Percentiles rank a stretch among this genome's conserved stretches.
Evolutionary conservation across 2,888 invertebrate genomes (phyloP).

Genomic region (Bruchidius siliquastri): DNA sequence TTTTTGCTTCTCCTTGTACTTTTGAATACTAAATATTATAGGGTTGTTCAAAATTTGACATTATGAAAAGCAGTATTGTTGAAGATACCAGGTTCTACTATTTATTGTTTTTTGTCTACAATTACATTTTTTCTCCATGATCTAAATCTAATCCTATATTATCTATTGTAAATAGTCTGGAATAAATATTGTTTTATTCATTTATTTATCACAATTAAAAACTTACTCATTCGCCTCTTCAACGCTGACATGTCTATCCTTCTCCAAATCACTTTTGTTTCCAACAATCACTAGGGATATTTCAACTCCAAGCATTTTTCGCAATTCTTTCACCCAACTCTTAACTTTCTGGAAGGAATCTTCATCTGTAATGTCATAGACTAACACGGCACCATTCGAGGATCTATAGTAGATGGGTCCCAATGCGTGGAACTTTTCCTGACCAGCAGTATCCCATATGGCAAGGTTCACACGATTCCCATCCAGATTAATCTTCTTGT

Average conservation of each 20-base stretch:
- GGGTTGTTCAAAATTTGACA: no score
- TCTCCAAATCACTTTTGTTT: constrained; percentile 94
- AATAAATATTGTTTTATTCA: no score
- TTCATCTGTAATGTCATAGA: constrained; percentile 90
- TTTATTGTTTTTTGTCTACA: no score
- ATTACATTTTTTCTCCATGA: no score
- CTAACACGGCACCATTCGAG: constrained; percentile 94
- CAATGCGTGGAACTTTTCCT: constrained; percentile 93
- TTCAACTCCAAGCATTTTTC: constrained; percentile 91
- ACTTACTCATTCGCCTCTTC: constrained; percentile 83
- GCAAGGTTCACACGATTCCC: constrained; percentile 86
- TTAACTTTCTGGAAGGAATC: constrained; percentile 96
- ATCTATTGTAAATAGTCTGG: no score
- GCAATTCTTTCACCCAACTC: constrained; percentile 96
- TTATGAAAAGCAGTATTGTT: no score
- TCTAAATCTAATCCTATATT: no score
- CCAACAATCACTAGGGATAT: constrained; percentile 91
- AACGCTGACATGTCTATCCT: constrained; percentile 77
- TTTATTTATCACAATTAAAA: no score
- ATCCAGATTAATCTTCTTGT: constrained; percentile 86
- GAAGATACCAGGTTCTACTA: no score
- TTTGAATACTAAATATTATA: no score
- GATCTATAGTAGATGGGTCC: constrained; percentile 98
- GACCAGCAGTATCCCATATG: constrained; percentile 98
- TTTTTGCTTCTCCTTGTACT: no score